Evolutionary conservation across 2,888 invertebrate genomes (phyloP).

Genomic region (Leptinotarsa juncta): DNA sequence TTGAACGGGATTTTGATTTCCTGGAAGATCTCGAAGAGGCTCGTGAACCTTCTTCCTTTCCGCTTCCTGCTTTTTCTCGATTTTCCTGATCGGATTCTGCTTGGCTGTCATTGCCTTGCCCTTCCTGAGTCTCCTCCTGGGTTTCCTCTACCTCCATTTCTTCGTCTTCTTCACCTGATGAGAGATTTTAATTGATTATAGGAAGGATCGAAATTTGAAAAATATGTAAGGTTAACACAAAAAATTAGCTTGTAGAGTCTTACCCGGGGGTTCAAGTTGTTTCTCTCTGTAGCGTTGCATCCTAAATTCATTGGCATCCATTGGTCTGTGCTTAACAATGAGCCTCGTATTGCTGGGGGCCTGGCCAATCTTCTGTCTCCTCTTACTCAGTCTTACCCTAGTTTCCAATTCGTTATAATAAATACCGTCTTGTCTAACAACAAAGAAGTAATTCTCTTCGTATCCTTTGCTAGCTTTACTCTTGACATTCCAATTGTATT

Average conservation of each 20-base stretch:
- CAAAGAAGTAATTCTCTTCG: slow-evolving; percentile 97
- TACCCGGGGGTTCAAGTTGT: slow-evolving; percentile 87
- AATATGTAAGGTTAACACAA: too few relatives aligned
- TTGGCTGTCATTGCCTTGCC: slow-evolving; percentile 70
- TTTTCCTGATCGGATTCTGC: slow-evolving; percentile 66
- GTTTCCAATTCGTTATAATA: slow-evolving; percentile 97
- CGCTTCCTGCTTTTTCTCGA: slow-evolving; percentile 57
- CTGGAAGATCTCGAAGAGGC: slow-evolving; percentile 60
- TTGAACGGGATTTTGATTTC: slow-evolving; percentile 56
- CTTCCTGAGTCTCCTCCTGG: slow-evolving; percentile 50
- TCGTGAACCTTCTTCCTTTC: slow-evolving; percentile 55
- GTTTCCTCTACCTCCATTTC: slow-evolving; percentile 67
- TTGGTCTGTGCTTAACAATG: slow-evolving; percentile 89
- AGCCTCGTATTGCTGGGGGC: slow-evolving; percentile 81
- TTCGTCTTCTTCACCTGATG: slow-evolving; percentile 71
- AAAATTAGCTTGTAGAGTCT: not conserved
- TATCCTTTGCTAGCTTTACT: slow-evolving; percentile 84
- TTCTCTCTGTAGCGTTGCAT: slow-evolving; percentile 89
- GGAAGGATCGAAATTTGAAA: too few relatives aligned
- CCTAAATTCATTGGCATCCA: slow-evolving; percentile 86
- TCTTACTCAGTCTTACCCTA: slow-evolving; percentile 92
- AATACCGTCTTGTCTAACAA: slow-evolving; percentile 88
- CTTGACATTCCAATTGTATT: slow-evolving; percentile 99
- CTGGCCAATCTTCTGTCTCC: slow-evolving; percentile 80
- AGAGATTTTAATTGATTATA: slow-evolving; percentile 19